Evolutionary conservation across 2,113 vertebrate genomes (phyloP), one percentile per base, ranked within the genome.

Genomic region (Orycteropus afer): DNA sequence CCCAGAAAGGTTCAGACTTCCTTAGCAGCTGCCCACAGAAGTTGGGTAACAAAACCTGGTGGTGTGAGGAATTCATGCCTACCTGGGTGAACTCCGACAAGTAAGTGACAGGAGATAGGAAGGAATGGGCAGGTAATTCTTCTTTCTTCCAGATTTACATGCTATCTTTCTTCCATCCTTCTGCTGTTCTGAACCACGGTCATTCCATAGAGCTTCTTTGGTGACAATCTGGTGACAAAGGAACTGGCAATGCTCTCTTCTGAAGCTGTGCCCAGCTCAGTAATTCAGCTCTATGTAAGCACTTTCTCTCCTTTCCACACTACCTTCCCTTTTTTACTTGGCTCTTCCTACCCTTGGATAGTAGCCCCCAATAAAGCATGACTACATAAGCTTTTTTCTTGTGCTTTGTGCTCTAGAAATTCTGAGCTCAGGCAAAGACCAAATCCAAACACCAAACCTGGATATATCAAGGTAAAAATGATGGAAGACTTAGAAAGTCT

Each of bases 341-440:
- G n/a, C 27, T 93, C 67, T 87, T 90, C 20, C 29, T 83, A 7
- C 40, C 22, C 25, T 92, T 57, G 49, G 23, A 86, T 57, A 91
- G 17, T 51, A 84, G 89, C 32, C 27, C 7, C 42, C 82, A 85
- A 88, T 18, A 73, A 85, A 96, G 25, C 65, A 71, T 37, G 49
- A 81, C 3, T 22, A 63, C 5, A 5, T 73, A 74, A 37, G 53
- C n/a, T 37, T 79, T 93, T 47, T 93, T n/a, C 37, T 55, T 49
- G 55, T 6, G 65, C 61, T 96, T 74, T 81, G 65, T 67, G 69
- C 91, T 85, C 85, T 83, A 65, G 49, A 83, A 20, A n/a, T 51
- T 57, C n/a, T 55, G 27, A 74, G 37, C n/a, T 86, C 55, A 89
- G 55, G 10, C 47, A 47, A 32, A 88, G 71, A 78, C 32, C 4